A percentile compares a stretch with the other conserved stretches of the same genome.
These are phyloP conservation scores for Parnassius orleans DNA, from an alignment of 2,888 invertebrate species.

Conservation along the genomic window DNA sequence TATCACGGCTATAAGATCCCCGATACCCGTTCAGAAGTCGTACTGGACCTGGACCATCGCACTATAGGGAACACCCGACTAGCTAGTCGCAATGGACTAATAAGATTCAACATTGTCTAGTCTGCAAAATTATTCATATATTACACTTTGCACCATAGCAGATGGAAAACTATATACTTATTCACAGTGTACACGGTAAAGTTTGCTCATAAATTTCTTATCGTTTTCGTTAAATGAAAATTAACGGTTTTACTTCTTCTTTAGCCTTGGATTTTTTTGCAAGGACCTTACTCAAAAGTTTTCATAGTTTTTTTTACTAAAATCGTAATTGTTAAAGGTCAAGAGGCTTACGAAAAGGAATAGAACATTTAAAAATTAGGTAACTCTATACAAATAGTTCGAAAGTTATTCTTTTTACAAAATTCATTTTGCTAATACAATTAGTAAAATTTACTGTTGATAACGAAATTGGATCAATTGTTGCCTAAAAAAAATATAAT, in stretches of 20 bases:
- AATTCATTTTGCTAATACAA: too few relatives aligned
- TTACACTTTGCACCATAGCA: background rate
- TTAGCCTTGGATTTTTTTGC: constrained; percentile 10
- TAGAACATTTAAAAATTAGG: too few relatives aligned
- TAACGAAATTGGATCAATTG: too few relatives aligned
- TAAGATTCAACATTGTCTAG: constrained; percentile 44
- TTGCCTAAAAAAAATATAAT: too few relatives aligned
- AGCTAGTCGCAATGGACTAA: constrained; percentile 47
- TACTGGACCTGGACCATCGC: constrained; percentile 80
- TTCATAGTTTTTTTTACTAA: constrained; percentile 10
- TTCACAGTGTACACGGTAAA: constrained; percentile 4
- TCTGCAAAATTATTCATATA: constrained; percentile 30
- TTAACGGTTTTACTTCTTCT: constrained; percentile 11
- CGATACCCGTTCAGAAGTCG: constrained; percentile 75
- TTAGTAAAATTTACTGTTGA: too few relatives aligned
- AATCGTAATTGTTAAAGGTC: background rate
- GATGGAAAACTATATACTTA: background rate
- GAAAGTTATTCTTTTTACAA: too few relatives aligned
- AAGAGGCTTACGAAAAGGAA: too few relatives aligned
- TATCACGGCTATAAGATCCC: constrained; percentile 87
- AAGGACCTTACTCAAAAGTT: constrained; percentile 12
- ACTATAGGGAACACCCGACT: constrained; percentile 76
- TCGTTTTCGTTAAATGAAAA: constrained; percentile 6
- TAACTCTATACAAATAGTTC: too few relatives aligned
- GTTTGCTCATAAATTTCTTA: constrained; percentile 18